Conservation (phyloP, 1,140 invertebrate genomes). For the Apis mellifera region DNA sequence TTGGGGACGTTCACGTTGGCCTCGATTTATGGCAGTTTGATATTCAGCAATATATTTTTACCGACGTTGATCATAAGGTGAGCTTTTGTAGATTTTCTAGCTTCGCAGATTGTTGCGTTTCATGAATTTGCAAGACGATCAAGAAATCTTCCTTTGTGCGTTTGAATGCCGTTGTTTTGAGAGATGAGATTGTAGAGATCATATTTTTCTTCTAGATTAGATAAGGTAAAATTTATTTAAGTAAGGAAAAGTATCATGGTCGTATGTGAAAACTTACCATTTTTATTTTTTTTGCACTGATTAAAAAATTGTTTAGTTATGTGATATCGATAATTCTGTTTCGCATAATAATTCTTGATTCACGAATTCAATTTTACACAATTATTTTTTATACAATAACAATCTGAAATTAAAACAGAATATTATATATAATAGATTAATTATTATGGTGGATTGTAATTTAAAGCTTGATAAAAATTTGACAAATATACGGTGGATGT, state of each 20-base stretch:
- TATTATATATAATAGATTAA: neutral
- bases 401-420: neutral
- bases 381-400: neutral
- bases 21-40: conserved; percentile 90
- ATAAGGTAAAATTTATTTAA: no score
- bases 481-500: neutral
- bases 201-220: no score
- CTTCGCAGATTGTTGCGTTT: no score
- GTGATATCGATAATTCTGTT: no score
- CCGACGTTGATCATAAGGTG: conserved; percentile 89
- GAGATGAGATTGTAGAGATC: no score
- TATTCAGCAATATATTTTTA: conserved; percentile 91
- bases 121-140: no score
- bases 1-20: conserved; percentile 88
- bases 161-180: no score
- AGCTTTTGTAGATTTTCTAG: neutral
- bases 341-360: no score
- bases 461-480: neutral
- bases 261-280: neutral
- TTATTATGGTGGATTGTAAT: neutral
- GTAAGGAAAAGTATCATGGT: neutral
- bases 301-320: neutral
- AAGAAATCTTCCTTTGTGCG: no score
- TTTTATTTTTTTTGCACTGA: neutral
- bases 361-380: neutral